These are phyloP conservation scores for Halcyon chelicuti DNA, from an alignment of 2,797 vertebrate genomes.

Conservation along the genomic window DNA sequence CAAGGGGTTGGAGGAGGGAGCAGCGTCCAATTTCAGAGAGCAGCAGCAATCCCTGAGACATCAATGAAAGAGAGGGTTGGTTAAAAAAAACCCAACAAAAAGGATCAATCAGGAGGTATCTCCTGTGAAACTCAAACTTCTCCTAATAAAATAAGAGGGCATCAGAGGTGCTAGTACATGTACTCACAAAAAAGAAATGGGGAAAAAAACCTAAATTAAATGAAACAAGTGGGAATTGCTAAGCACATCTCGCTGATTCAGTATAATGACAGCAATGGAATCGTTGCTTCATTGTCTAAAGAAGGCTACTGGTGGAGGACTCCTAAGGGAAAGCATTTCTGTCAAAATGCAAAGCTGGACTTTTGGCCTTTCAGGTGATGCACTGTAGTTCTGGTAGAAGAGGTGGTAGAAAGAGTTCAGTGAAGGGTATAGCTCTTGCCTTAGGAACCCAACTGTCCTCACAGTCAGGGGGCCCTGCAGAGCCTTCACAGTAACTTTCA, in stretches of 20 bases:
- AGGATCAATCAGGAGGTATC: constrained; percentile 60
- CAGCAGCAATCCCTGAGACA: constrained; percentile 45
- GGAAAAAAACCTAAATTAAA: background rate
- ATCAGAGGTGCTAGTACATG: background rate
- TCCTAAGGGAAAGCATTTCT: constrained; percentile 3
- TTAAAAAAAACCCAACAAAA: constrained; percentile 6
- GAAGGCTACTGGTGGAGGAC: background rate
- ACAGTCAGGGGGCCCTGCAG: background rate
- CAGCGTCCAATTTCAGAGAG: constrained; percentile 70
- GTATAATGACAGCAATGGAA: background rate
- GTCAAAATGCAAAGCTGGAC: background rate
- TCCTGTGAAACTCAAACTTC: constrained; percentile 45
- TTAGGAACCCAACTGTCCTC: background rate
- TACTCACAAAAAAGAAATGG: background rate
- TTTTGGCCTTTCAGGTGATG: background rate
- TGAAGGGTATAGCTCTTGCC: background rate
- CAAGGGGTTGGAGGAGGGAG: constrained; percentile 64
- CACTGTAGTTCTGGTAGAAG: background rate
- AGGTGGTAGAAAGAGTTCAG: background rate
- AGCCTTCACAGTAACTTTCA: background rate
- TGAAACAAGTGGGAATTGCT: background rate
- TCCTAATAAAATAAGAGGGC: constrained; percentile 31
- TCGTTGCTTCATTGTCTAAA: background rate
- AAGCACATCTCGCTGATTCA: constrained; percentile 10
- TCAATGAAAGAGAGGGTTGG: constrained; percentile 24